phyloP scores from a whole-genome alignment of 2,113 vertebrate genomes.

The Sapayoa aenigma region DNA sequence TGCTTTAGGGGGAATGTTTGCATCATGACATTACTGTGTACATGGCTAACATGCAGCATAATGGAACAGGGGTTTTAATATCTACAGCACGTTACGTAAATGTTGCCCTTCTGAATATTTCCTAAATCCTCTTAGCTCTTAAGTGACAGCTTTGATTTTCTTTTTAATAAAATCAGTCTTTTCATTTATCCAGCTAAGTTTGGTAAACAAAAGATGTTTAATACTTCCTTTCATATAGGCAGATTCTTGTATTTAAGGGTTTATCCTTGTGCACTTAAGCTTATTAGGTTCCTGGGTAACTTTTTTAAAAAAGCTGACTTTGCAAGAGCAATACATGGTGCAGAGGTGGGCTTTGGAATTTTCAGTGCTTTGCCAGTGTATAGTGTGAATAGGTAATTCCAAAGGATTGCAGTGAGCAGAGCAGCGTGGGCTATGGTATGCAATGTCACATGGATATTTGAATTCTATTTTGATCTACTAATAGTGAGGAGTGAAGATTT shows the following conservation, averaged over 20 bases:
- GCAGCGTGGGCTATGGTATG: neutral
- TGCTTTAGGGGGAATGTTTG: constrained; percentile 39
- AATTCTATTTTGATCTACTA: neutral
- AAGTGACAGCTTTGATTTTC: constrained; percentile 59
- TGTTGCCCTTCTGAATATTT: constrained; percentile 58
- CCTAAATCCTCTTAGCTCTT: constrained; percentile 75
- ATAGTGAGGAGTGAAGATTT: neutral
- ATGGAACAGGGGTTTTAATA: constrained; percentile 58
- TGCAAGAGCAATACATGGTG: neutral
- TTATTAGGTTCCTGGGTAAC: constrained; percentile 44
- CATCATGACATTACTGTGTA: constrained; percentile 9
- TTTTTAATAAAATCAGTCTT: constrained; percentile 59
- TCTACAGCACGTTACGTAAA: constrained; percentile 68
- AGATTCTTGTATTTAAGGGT: constrained; percentile 35
- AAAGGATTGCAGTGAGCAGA: neutral
- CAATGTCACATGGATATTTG: neutral
- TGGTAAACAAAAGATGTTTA: constrained; percentile 70
- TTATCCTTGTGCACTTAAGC: constrained; percentile 57
- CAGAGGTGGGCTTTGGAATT: constrained; percentile 37
- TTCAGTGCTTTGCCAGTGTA: neutral
- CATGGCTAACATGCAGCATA: constrained; percentile 12
- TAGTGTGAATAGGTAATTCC: neutral
- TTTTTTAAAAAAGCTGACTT: constrained; percentile 38
- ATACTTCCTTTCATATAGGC: constrained; percentile 62
- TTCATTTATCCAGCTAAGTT: constrained; percentile 61